Conservation (phyloP, 1,140 invertebrate species). For the Listronotus bonariensis region DNA sequence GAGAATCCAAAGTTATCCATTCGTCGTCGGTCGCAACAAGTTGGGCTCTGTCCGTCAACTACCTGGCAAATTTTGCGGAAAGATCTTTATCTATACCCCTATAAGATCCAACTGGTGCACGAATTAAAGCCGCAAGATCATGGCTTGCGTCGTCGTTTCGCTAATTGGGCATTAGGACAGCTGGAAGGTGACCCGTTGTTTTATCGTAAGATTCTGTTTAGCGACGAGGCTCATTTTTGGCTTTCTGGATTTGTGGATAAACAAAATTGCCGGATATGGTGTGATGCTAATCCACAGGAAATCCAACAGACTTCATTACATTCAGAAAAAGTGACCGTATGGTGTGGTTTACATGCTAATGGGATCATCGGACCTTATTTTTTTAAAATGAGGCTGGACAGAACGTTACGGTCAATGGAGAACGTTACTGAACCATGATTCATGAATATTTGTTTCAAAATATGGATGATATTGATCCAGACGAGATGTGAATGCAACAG, state of each 20-base stretch:
- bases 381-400: background rate
- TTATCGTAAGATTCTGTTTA: slow-evolving; percentile 38
- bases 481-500: background rate
- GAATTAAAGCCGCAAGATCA: slow-evolving; percentile 28
- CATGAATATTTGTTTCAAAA: too few relatives aligned
- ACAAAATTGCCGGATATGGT: slow-evolving; percentile 41
- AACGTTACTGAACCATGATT: too few relatives aligned
- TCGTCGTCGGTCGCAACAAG: too few relatives aligned
- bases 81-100: too few relatives aligned
- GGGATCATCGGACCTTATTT: slow-evolving; percentile 4
- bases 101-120: slow-evolving; percentile 20
- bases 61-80: too few relatives aligned
- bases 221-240: slow-evolving; percentile 45
- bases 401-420: too few relatives aligned
- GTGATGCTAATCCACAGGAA: slow-evolving; percentile 28
- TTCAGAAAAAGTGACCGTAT: slow-evolving; percentile 6
- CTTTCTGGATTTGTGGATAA: slow-evolving; percentile 43
- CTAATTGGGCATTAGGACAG: slow-evolving; percentile 32
- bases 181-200: slow-evolving; percentile 28
- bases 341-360: background rate
- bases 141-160: slow-evolving; percentile 3
- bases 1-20: too few relatives aligned
- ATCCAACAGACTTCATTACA: slow-evolving; percentile 6
- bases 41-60: too few relatives aligned
- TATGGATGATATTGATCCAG: background rate